phyloP scores from a whole-genome alignment of 2,888 invertebrate genomes.

The Drosophila nigricruria region DNA sequence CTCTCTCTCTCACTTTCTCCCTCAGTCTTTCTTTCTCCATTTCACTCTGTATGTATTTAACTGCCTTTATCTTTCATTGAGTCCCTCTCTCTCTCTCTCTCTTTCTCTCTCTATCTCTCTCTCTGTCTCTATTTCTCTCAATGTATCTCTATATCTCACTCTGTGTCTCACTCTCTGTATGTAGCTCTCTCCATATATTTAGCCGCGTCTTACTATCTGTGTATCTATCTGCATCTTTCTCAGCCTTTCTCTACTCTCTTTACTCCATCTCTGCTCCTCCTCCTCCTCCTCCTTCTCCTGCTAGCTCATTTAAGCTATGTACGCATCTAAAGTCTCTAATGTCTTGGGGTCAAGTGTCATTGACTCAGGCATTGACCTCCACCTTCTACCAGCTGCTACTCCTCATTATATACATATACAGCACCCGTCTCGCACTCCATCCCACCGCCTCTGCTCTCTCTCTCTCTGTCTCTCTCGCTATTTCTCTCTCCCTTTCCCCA shows the following conservation, averaged over 20 bases:
- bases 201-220: no score
- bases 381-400: slow-evolving; percentile 46
- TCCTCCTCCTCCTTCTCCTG: neutral
- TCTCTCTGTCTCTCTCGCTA: neutral
- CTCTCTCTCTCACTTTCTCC: neutral
- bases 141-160: no score
- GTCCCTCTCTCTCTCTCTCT: neutral
- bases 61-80: no score
- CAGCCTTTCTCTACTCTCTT: neutral
- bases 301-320: neutral
- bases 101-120: no score
- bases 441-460: neutral
- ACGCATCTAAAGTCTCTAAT: slow-evolving; percentile 14
- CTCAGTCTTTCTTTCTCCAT: neutral
- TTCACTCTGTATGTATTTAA: no score
- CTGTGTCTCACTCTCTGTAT: no score
- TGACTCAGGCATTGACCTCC: slow-evolving; percentile 73
- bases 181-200: no score
- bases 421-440: neutral
- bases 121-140: no score
- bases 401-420: slow-evolving; percentile 1
- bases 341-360: slow-evolving; percentile 64
- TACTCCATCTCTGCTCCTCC: no score
- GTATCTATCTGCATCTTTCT: neutral
- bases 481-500: neutral